A percentile compares a stretch with the other conserved stretches of the same genome.
phyloP scores from a whole-genome alignment of 1,140 invertebrate genomes.

The Semibalanus balanoides region DNA sequence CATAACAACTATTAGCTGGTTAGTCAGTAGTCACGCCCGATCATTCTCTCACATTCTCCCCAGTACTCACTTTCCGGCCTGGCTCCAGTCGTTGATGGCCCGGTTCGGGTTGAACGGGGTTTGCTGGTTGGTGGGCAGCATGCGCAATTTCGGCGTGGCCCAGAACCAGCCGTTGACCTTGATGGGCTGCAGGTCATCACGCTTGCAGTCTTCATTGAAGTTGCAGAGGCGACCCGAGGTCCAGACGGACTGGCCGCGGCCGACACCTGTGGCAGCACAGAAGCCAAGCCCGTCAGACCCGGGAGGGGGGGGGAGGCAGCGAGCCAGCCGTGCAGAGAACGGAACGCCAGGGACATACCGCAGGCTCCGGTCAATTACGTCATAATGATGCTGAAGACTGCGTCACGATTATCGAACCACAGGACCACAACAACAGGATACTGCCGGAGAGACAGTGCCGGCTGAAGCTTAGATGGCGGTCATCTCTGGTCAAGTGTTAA shows the following conservation, averaged over 20 bases:
- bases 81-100: constrained; percentile 2
- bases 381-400: background rate
- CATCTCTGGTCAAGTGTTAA: too few relatives aligned
- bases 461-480: too few relatives aligned
- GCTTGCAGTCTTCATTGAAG: constrained; percentile 55
- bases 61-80: background rate
- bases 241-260: constrained; percentile 53
- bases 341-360: too few relatives aligned
- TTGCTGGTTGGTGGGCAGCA: constrained; percentile 55
- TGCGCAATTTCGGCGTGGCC: constrained; percentile 62
- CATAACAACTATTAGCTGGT: too few relatives aligned
- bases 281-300: too few relatives aligned
- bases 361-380: background rate
- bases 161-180: constrained; percentile 69
- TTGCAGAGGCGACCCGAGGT: constrained; percentile 70
- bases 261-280: background rate
- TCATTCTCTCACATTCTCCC: too few relatives aligned
- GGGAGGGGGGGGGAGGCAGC: too few relatives aligned
- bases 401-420: too few relatives aligned
- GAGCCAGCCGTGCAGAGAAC: too few relatives aligned
- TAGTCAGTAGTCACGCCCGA: too few relatives aligned
- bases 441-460: too few relatives aligned
- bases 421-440: background rate
- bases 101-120: background rate
- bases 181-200: constrained; percentile 58